Evolutionary conservation across 1,140 invertebrate genomes (phyloP).

Genomic region (Macrocentrus cingulum): DNA sequence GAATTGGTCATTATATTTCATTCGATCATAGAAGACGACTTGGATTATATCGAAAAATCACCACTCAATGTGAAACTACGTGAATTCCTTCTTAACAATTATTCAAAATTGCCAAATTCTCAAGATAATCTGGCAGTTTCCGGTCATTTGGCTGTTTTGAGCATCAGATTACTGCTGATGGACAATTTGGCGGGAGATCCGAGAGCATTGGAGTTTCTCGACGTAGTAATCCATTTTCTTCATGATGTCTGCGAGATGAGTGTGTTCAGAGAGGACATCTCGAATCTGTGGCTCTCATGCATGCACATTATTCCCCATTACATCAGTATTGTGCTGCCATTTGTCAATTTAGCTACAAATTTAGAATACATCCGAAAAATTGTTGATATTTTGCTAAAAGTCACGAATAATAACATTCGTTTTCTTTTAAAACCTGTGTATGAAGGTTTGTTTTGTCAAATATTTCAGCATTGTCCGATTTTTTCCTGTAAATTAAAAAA

Average conservation of each 20-base stretch:
- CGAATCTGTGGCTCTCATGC: slow-evolving; percentile 89
- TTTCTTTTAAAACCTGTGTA: slow-evolving; percentile 84
- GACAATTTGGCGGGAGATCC: slow-evolving; percentile 81
- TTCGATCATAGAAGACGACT: too few relatives aligned
- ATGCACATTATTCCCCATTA: slow-evolving; percentile 88
- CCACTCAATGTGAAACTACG: too few relatives aligned
- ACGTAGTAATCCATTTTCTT: slow-evolving; percentile 82
- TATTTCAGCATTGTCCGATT: slow-evolving; percentile 78
- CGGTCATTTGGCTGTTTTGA: slow-evolving; percentile 85
- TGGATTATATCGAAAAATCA: too few relatives aligned
- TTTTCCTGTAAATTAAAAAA: slow-evolving; percentile 79
- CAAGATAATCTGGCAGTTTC: too few relatives aligned
- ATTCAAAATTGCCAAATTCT: too few relatives aligned
- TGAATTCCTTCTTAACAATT: too few relatives aligned
- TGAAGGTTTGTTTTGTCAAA: slow-evolving; percentile 83
- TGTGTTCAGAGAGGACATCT: slow-evolving; percentile 83
- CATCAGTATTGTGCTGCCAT: slow-evolving; percentile 79
- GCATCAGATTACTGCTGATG: slow-evolving; percentile 79
- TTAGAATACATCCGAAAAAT: slow-evolving; percentile 91
- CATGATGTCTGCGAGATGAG: slow-evolving; percentile 91
- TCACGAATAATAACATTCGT: slow-evolving; percentile 77
- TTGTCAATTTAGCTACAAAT: slow-evolving; percentile 86
- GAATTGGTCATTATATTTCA: too few relatives aligned
- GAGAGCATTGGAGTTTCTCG: slow-evolving; percentile 83
- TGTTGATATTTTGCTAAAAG: slow-evolving; percentile 75